Evolutionary conservation across 2,113 vertebrate genomes (phyloP).

Genomic region (Leuciscus idus): DNA sequence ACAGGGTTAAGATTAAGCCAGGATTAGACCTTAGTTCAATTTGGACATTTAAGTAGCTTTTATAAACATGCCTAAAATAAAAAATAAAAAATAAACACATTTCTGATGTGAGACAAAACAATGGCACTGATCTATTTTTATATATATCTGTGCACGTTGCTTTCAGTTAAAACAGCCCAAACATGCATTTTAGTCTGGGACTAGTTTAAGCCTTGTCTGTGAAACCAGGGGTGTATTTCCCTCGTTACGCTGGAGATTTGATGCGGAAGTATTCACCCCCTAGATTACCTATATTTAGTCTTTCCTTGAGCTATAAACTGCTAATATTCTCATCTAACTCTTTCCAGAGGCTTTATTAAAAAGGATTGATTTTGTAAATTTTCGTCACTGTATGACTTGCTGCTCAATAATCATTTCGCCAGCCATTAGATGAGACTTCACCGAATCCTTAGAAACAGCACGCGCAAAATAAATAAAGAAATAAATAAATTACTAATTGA

Average conservation of each 20-base stretch:
- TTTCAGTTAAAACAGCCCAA: no score
- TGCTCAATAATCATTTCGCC: not conserved
- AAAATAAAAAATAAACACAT: no score
- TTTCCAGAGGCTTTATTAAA: not conserved
- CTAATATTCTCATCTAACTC: not conserved
- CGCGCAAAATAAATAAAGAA: not conserved
- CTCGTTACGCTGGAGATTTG: not conserved
- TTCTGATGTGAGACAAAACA: no score
- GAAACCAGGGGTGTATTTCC: not conserved
- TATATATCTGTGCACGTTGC: no score
- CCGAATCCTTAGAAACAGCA: not conserved
- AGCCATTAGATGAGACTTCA: slow-evolving; percentile 23
- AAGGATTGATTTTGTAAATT: not conserved
- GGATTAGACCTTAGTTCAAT: no score
- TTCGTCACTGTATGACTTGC: not conserved
- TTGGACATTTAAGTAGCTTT: no score
- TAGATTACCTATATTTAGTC: not conserved
- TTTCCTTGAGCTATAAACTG: not conserved
- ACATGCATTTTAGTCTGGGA: no score
- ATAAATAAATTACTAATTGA: not conserved
- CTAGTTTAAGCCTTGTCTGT: not conserved
- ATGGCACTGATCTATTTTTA: no score
- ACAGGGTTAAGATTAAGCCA: no score
- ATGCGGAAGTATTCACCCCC: not conserved
- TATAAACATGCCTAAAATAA: no score